Percentiles rank a stretch among this genome's conserved stretches.
Evolutionary conservation across 2,797 vertebrate genomes (phyloP).

Genomic region (Distichodus sexfasciatus): DNA sequence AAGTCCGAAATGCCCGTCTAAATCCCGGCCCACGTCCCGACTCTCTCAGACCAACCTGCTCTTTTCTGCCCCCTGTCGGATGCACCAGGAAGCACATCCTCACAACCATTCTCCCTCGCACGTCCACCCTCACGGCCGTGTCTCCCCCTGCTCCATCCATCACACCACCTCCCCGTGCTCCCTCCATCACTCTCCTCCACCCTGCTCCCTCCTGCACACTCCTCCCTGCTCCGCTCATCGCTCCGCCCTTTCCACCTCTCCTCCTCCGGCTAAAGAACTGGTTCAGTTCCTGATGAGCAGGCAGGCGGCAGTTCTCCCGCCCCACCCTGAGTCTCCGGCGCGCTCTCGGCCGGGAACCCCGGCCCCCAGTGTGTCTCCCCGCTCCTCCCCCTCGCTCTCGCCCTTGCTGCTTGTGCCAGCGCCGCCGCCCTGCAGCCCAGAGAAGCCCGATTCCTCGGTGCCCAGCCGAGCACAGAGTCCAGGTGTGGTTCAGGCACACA

Average conservation of each 20-base stretch:
- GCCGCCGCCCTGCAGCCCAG: constrained; percentile 57
- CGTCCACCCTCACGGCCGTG: too few species aligned
- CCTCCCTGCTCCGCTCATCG: constrained; percentile 40
- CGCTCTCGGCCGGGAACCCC: constrained; percentile 51
- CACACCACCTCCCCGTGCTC: constrained; percentile 34
- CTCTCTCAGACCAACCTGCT: constrained; percentile 71
- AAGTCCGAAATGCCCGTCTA: constrained; percentile 62
- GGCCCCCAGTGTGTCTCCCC: constrained; percentile 66
- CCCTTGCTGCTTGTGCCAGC: constrained; percentile 61
- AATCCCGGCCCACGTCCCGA: constrained; percentile 69
- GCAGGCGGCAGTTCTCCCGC: constrained; percentile 65
- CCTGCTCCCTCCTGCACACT: constrained; percentile 38
- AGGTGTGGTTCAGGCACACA: constrained; percentile 82
- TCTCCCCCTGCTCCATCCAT: constrained; percentile 24
- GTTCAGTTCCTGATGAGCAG: constrained; percentile 82
- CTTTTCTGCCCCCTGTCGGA: constrained; percentile 68
- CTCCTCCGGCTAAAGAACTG: constrained; percentile 65
- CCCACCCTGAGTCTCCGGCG: constrained; percentile 54
- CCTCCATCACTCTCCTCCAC: constrained; percentile 44
- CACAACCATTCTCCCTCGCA: constrained; percentile 10
- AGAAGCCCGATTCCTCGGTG: constrained; percentile 37
- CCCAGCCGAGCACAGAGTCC: constrained; percentile 67
- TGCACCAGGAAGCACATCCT: constrained; percentile 60
- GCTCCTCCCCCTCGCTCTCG: constrained; percentile 50
- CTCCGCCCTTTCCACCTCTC: constrained; percentile 49